Conservation (phyloP, 2,113 vertebrate genomes). For the Tetraodon nigroviridis region DNA sequence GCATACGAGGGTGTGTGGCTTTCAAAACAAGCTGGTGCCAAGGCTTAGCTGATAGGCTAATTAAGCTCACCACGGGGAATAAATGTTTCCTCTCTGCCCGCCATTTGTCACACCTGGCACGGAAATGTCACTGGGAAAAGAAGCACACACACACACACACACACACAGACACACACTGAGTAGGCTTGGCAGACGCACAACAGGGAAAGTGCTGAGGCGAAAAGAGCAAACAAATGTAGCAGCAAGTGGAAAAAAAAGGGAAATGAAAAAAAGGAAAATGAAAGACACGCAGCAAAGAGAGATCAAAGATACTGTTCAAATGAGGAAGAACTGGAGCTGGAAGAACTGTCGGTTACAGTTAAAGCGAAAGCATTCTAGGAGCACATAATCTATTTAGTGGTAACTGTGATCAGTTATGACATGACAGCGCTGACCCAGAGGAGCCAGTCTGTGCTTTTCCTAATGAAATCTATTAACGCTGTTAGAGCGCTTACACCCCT, state of each 20-base stretch:
- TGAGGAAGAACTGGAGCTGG: neutral
- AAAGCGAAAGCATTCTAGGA: neutral
- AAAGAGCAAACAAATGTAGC: conserved; percentile 37
- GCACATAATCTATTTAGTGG: no score
- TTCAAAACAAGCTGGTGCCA: conserved; percentile 72
- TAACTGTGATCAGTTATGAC: neutral
- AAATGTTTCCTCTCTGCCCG: conserved; percentile 72
- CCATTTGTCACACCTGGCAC: conserved; percentile 78
- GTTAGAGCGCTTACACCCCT: no score
- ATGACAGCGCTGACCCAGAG: no score
- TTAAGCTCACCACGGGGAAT: conserved; percentile 76
- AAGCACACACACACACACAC: conserved; percentile 27
- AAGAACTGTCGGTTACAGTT: conserved; percentile 11
- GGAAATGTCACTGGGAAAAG: conserved; percentile 65
- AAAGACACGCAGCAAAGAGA: conserved; percentile 14
- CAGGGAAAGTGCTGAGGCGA: conserved; percentile 44
- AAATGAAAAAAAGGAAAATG: conserved; percentile 23
- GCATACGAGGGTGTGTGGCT: conserved; percentile 32
- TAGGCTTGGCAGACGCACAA: conserved; percentile 13
- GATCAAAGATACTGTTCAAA: neutral
- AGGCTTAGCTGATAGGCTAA: conserved; percentile 75
- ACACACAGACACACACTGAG: conserved; percentile 10
- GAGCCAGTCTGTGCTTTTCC: no score
- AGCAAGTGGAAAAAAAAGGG: conserved; percentile 10
- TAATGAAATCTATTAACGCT: no score